Conservation (phyloP, 1,140 invertebrate species). For the Leguminivora glycinivorella region DNA sequence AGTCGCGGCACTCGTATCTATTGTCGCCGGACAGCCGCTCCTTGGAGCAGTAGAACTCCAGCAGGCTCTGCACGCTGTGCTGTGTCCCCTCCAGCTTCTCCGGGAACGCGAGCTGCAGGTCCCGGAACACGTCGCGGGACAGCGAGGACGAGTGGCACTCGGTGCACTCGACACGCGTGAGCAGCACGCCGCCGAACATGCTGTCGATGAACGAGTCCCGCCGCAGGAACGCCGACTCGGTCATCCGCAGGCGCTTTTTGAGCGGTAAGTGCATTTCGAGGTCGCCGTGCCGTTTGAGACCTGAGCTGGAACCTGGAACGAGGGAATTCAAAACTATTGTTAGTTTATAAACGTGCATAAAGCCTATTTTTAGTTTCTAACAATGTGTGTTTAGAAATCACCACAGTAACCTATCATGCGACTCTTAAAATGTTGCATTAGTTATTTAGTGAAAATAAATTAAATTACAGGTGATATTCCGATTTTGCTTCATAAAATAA, state of each 20-base stretch:
- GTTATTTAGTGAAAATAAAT: no score
- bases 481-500: no score
- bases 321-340: neutral
- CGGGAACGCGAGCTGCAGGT: slow-evolving; percentile 90
- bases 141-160: slow-evolving; percentile 85
- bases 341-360: neutral
- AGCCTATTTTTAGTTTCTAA: no score
- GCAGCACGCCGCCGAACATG: slow-evolving; percentile 85
- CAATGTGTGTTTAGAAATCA: no score
- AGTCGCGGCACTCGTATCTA: slow-evolving; percentile 89
- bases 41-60: slow-evolving; percentile 87
- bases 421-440: no score
- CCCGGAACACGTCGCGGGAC: slow-evolving; percentile 88
- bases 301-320: slow-evolving; percentile 41
- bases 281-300: slow-evolving; percentile 39
- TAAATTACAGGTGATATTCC: no score
- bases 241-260: slow-evolving; percentile 47
- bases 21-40: slow-evolving; percentile 89
- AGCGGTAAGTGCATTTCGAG: slow-evolving; percentile 33
- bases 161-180: slow-evolving; percentile 85
- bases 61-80: slow-evolving; percentile 83
- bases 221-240: slow-evolving; percentile 45
- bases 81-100: slow-evolving; percentile 78
- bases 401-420: no score
- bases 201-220: slow-evolving; percentile 52